Evolutionary conservation across 2,797 vertebrate genomes (phyloP).

Genomic region (Lepus townsendii): DNA sequence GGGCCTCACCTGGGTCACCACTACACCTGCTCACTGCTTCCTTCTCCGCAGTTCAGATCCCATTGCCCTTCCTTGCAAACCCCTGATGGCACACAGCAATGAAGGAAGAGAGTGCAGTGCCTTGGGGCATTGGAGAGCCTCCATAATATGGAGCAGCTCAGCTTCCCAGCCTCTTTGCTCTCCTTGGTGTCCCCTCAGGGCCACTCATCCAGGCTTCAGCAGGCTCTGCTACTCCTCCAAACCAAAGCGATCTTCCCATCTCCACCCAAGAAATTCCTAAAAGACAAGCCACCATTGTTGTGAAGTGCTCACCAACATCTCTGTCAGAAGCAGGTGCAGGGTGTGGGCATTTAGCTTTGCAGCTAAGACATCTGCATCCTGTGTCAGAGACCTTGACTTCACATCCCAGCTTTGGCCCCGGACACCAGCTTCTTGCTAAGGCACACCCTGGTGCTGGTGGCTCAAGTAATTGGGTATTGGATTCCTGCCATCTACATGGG

Average conservation of each 20-base stretch:
- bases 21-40: not conserved
- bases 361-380: no score
- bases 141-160: not conserved
- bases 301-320: not conserved
- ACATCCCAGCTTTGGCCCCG: no score
- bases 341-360: no score
- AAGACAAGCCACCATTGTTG: not conserved
- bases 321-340: not conserved
- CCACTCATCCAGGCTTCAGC: not conserved
- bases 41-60: not conserved
- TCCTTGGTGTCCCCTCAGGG: not conserved
- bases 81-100: not conserved
- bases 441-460: no score
- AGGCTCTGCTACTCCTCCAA: not conserved
- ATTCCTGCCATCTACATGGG: no score
- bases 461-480: no score
- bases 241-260: constrained; percentile 4
- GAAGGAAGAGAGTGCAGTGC: not conserved
- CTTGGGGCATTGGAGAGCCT: not conserved
- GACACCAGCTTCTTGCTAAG: no score
- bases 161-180: not conserved
- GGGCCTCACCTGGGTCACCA: not conserved
- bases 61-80: not conserved
- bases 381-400: no score
- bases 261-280: not conserved